Evolutionary conservation across 2,113 vertebrate species (phyloP), one percentile per base, ranked within the genome.

Genomic region (Hystrix cristata): DNA sequence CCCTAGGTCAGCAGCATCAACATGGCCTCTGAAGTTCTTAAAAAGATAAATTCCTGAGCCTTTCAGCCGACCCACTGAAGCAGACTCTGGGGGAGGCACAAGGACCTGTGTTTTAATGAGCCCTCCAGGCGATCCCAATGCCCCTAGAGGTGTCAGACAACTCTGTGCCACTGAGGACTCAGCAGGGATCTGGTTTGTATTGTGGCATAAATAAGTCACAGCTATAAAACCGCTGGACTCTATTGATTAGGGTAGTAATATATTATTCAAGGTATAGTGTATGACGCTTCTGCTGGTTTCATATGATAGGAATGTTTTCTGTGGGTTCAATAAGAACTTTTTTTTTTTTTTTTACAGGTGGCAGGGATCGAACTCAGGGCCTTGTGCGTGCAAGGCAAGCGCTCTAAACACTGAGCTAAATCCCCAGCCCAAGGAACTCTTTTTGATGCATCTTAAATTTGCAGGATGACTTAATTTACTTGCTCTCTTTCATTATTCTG

Each of bases 391-490:
- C 38, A 38, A 38, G 38, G 38, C 38, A 38, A 38, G 38, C 38
- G 38, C 38, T 38, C 38, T 38, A 38, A 38, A 38, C 38, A 38
- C 38, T 38, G 38, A 38, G 38, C 38, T 38, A 38, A 38, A 38
- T 38, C 38, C 38, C 38, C 38, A 38, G 38, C 38, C 38, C 38
- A 38, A 38, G n/a, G 55, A 91, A 64, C 0, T 34, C 51, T 87
- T 82, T 76, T 46, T 51, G 38, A 79, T 67, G 15, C 57, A 5
- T 79, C 93, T 85, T n/a, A 89, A 84, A 90, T 84, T 23, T 87
- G 23, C 57, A 69, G 34, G 19, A 84, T 90, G n/a, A 69, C 5
- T 92, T 96, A 65, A 96, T 87, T 94, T 88, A 38, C 65, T 96
- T 93, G 59, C 3, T 65, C 15, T 83, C 46, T 84, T 91, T 51